phyloP scores from a whole-genome alignment of 2,113 vertebrate species.

The Setophaga petechia region DNA sequence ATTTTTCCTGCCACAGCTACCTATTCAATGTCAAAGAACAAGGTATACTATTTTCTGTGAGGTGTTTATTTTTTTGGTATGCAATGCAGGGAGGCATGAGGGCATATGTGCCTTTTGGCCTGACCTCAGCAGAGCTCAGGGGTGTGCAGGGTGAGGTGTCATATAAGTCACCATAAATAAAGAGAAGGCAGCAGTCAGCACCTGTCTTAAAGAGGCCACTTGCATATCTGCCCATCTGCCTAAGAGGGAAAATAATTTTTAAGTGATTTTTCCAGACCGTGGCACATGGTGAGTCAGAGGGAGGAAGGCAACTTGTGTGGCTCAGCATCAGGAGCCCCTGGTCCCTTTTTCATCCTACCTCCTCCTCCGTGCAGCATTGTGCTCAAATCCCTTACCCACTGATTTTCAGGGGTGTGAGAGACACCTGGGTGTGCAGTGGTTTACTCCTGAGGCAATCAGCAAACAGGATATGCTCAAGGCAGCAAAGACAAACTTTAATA shows the following conservation, averaged over 20 bases:
- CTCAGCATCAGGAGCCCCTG: not conserved
- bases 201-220: not conserved
- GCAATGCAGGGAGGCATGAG: not conserved
- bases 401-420: not conserved
- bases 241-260: not conserved
- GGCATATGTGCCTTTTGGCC: not conserved
- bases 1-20: not conserved
- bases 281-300: not conserved
- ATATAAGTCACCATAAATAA: not conserved
- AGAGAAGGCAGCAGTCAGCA: not conserved
- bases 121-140: not conserved
- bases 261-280: not conserved
- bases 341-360: not conserved
- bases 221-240: not conserved
- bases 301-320: not conserved
- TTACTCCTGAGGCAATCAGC: not conserved
- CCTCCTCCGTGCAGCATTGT: not conserved
- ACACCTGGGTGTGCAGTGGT: not conserved
- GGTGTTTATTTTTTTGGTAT: not conserved
- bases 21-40: not conserved
- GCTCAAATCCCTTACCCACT: not conserved
- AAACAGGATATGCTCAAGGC: not conserved
- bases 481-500: not conserved
- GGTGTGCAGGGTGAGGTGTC: not conserved
- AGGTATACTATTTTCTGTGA: not conserved